A percentile compares a stretch with the other conserved stretches of the same genome.
Conservation (phyloP, 2,888 invertebrate species). For the Harpagoxenus sublaevis region DNA sequence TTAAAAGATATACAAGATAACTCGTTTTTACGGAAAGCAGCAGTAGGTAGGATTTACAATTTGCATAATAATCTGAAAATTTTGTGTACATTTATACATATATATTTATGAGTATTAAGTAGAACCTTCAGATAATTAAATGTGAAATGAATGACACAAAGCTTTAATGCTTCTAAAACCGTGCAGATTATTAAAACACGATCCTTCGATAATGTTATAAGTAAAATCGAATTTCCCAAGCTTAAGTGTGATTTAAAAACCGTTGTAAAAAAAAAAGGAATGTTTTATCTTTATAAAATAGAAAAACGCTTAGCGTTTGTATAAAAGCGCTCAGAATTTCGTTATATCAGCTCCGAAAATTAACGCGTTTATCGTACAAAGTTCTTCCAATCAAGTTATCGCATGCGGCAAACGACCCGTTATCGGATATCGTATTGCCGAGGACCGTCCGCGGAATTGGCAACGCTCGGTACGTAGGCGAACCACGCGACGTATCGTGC, state of each 20-base stretch:
- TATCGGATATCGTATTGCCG: slow-evolving; percentile 43
- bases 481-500: slow-evolving; percentile 81
- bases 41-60: background rate
- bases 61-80: background rate
- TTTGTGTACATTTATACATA: background rate
- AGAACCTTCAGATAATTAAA: background rate
- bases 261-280: background rate
- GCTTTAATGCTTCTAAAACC: background rate
- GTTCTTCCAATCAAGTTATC: slow-evolving; percentile 25
- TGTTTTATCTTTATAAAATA: background rate
- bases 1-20: background rate
- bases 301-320: background rate
- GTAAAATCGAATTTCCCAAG: background rate
- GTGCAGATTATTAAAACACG: background rate
- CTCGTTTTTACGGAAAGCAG: background rate
- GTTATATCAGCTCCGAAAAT: background rate
- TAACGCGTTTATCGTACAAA: background rate
- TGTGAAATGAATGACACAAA: background rate
- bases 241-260: background rate
- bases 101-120: background rate
- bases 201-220: background rate
- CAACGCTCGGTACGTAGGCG: slow-evolving; percentile 79
- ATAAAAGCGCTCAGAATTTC: background rate
- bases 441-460: slow-evolving; percentile 54
- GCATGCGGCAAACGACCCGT: slow-evolving; percentile 33